Conservation (phyloP, 2,888 invertebrate species). For the Amphipyra tragopoginis region DNA sequence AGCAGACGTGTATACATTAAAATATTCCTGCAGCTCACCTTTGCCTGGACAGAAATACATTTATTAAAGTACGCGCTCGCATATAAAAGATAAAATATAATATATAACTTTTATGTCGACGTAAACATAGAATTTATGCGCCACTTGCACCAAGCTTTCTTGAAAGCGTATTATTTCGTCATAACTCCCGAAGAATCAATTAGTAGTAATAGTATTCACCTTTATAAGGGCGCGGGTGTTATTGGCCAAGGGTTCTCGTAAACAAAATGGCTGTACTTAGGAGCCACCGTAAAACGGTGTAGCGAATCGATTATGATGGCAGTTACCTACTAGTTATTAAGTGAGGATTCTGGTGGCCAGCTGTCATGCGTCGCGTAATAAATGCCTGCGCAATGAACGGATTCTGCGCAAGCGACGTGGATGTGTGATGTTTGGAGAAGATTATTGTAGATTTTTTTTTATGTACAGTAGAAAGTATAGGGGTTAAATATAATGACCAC, state of each 20-base stretch:
- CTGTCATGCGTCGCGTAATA: slow-evolving; percentile 50
- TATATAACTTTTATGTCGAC: no score
- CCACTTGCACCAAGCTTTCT: not conserved
- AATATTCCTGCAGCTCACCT: no score
- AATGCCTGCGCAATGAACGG: slow-evolving; percentile 35
- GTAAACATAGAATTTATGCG: not conserved
- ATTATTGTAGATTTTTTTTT: not conserved
- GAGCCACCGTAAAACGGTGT: slow-evolving; percentile 16
- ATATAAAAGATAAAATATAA: no score
- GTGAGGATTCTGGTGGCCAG: slow-evolving; percentile 38
- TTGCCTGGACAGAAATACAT: no score
- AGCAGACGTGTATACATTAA: no score
- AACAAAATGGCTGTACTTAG: slow-evolving; percentile 10
- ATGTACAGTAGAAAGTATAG: not conserved
- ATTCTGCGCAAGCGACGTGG: slow-evolving; percentile 35
- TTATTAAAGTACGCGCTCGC: no score
- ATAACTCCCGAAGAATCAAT: slow-evolving; percentile 8
- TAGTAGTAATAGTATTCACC: not conserved
- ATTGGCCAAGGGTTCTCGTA: not conserved
- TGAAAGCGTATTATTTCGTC: slow-evolving; percentile 1
- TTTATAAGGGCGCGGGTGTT: not conserved
- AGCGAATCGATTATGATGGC: slow-evolving; percentile 27
- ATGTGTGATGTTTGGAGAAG: slow-evolving; percentile 15
- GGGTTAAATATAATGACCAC: no score
- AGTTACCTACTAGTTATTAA: slow-evolving; percentile 23